phyloP scores from a whole-genome alignment of 2,113 vertebrate species.

The Trachemys scripta region DNA sequence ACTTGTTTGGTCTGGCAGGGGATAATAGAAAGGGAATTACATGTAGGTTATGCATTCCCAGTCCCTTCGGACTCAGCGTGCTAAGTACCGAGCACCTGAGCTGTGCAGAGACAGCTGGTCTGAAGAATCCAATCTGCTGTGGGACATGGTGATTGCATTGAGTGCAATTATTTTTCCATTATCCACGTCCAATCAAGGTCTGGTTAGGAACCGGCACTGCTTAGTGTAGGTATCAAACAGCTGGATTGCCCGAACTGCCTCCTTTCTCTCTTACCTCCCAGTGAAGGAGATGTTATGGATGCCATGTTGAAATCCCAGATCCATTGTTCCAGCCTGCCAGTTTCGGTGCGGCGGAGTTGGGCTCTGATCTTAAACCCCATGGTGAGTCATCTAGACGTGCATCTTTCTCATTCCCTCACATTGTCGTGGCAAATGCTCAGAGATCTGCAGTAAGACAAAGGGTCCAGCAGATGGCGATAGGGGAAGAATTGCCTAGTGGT shows the following conservation, averaged over 20 bases:
- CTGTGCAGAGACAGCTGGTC: neutral
- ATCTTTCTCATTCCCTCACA: neutral
- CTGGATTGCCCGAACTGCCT: neutral
- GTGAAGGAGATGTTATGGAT: neutral
- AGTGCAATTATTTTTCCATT: slow-evolving; percentile 16
- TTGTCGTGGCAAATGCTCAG: neutral
- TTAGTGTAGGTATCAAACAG: neutral
- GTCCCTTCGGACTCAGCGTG: neutral
- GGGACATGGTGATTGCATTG: neutral
- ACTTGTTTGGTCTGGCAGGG: fast-evolving
- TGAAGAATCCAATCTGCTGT: neutral
- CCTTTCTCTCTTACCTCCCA: neutral
- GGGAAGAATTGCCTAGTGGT: neutral
- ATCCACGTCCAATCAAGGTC: neutral
- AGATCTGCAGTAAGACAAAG: neutral
- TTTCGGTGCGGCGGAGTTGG: neutral
- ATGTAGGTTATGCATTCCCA: neutral
- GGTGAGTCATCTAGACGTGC: neutral
- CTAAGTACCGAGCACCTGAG: neutral
- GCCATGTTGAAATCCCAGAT: neutral
- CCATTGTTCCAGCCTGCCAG: neutral
- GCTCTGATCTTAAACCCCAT: neutral
- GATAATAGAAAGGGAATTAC: neutral
- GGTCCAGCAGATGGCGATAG: neutral
- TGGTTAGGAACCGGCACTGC: neutral